Conservation (phyloP, 1,140 invertebrate genomes). For the Himalopsyche phryganea region DNA sequence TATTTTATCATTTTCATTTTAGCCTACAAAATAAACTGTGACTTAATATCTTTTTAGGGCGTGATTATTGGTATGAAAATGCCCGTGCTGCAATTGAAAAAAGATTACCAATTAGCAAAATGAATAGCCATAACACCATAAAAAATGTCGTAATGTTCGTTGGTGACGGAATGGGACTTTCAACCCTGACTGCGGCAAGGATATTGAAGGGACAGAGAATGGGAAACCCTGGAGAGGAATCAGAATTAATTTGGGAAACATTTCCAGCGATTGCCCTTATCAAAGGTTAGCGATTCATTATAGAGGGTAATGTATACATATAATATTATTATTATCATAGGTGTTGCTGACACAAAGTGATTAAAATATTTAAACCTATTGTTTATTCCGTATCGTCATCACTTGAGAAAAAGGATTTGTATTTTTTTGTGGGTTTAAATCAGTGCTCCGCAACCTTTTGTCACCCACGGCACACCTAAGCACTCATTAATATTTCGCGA, state of each 20-base stretch:
- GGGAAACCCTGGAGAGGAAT: constrained; percentile 61
- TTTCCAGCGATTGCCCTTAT: constrained; percentile 68
- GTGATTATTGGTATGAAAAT: constrained; percentile 13
- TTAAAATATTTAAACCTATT: too few relatives aligned
- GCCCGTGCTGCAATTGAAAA: constrained; percentile 3
- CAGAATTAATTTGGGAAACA: constrained; percentile 64
- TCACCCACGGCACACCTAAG: too few relatives aligned
- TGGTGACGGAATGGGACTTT: constrained; percentile 79
- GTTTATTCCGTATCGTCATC: too few relatives aligned
- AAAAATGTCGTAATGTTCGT: constrained; percentile 67
- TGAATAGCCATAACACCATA: not conserved
- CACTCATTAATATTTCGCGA: too few relatives aligned
- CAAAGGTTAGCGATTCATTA: constrained; percentile 57
- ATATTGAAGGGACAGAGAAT: constrained; percentile 62
- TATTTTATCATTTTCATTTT: too few relatives aligned
- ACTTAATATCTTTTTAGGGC: not conserved
- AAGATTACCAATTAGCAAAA: not conserved
- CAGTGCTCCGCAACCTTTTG: too few relatives aligned
- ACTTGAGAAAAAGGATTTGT: too few relatives aligned
- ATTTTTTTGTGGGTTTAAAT: too few relatives aligned
- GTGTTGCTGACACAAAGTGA: too few relatives aligned
- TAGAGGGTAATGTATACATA: too few relatives aligned
- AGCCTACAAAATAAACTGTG: too few relatives aligned
- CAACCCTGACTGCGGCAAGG: constrained; percentile 70
- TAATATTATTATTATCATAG: too few relatives aligned